These are phyloP conservation scores for Adela reaumurella DNA, from an alignment of 2,888 invertebrate genomes.

Conservation along the genomic window DNA sequence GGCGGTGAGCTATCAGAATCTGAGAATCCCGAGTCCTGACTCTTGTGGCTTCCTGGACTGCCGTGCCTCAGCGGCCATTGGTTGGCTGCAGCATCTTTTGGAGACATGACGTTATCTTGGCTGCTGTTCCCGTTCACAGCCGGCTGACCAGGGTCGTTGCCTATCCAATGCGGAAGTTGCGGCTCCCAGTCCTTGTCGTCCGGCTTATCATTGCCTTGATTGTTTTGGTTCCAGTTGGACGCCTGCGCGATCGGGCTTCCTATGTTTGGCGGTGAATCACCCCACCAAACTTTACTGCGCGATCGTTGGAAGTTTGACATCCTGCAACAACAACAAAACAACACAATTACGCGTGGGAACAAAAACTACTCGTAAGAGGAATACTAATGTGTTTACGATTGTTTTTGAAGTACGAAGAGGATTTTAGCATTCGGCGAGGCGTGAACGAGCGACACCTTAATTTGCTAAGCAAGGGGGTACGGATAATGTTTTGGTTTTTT, in stretches of 20 bases:
- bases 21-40: conserved; percentile 79
- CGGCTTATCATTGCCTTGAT: conserved; percentile 20
- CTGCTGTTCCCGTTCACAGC: conserved; percentile 36
- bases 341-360: conserved; percentile 38
- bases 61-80: conserved; percentile 48
- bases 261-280: conserved; percentile 41
- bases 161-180: conserved; percentile 50
- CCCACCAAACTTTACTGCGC: conserved; percentile 69
- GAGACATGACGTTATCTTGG: conserved; percentile 32
- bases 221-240: conserved; percentile 28
- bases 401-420: neutral
- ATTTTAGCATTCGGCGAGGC: neutral
- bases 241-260: conserved; percentile 40
- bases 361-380: neutral
- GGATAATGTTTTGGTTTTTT: neutral
- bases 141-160: conserved; percentile 28
- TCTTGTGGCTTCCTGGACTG: conserved; percentile 64
- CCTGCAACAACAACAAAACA: conserved; percentile 38
- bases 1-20: conserved; percentile 69
- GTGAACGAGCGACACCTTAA: neutral
- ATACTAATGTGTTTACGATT: neutral
- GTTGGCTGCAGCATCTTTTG: conserved; percentile 29
- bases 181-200: conserved; percentile 45
- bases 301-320: conserved; percentile 67
- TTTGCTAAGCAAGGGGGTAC: neutral